phyloP scores from a whole-genome alignment of 2,113 vertebrate species.

The Stomatorhinus ivindoensis region DNA sequence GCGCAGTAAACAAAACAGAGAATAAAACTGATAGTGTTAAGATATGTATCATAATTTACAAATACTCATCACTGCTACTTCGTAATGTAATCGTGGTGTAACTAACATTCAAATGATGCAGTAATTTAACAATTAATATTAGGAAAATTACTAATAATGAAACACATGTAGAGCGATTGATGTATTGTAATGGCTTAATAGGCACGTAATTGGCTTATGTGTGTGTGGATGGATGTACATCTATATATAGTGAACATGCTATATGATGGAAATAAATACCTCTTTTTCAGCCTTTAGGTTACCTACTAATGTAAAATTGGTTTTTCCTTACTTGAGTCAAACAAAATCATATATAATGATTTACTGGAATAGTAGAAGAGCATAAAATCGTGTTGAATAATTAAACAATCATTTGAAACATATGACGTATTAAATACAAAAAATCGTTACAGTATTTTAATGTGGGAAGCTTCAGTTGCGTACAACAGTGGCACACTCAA shows the following conservation, averaged over 20 bases:
- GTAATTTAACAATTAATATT: not conserved
- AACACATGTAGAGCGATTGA: not conserved
- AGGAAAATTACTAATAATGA: not conserved
- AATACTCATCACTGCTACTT: not conserved
- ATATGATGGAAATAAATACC: not conserved
- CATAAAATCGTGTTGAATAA: not conserved
- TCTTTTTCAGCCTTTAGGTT: not conserved
- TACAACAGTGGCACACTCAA: not conserved
- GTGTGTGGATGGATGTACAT: not conserved
- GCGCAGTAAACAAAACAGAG: not conserved
- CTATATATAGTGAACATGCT: not conserved
- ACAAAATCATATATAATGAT: not conserved
- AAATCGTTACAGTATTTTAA: not conserved
- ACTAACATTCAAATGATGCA: not conserved
- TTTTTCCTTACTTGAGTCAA: not conserved
- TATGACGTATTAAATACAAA: not conserved
- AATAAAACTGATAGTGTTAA: not conserved
- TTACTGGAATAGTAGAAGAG: not conserved
- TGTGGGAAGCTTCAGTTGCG: not conserved
- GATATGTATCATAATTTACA: not conserved
- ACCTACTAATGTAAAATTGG: not conserved
- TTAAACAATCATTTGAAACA: not conserved
- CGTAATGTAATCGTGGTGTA: not conserved
- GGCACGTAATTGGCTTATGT: not conserved
- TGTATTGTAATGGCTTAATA: not conserved